Evolutionary conservation across 2,113 vertebrate species (phyloP).

Genomic region (Oncorhynchus clarkii): DNA sequence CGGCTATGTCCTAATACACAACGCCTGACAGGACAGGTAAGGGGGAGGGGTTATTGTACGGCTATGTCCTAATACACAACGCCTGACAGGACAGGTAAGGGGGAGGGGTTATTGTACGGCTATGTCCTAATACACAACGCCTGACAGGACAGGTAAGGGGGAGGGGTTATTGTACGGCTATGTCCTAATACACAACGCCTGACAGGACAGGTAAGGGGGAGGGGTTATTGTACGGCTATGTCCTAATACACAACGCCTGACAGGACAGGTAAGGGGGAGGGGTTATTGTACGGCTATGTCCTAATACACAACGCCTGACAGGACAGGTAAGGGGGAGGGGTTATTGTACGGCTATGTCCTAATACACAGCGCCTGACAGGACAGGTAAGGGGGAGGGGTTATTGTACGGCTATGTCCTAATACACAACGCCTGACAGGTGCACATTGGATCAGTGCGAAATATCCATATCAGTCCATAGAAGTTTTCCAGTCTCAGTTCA

Average conservation of each 20-base stretch:
- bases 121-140: slow-evolving; percentile 36
- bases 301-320: slow-evolving; percentile 57
- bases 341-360: slow-evolving; percentile 28
- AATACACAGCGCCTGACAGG: slow-evolving; percentile 55
- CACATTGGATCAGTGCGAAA: too few species aligned
- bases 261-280: slow-evolving; percentile 7
- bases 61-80: slow-evolving; percentile 23
- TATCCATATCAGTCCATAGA: too few species aligned
- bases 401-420: slow-evolving; percentile 31
- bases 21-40: slow-evolving; percentile 53
- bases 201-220: slow-evolving; percentile 14
- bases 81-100: slow-evolving; percentile 54
- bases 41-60: slow-evolving; percentile 17
- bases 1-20: slow-evolving; percentile 27
- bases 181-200: slow-evolving; percentile 56
- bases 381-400: slow-evolving; percentile 2
- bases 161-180: slow-evolving; percentile 24
- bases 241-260: slow-evolving; percentile 55
- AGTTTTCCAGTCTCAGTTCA: background rate
- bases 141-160: slow-evolving; percentile 46
- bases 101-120: slow-evolving; percentile 21
- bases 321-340: slow-evolving; percentile 4
- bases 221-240: slow-evolving; percentile 26
- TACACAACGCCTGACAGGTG: background rate
- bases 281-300: slow-evolving; percentile 27